Evolutionary conservation across 2,888 invertebrate genomes (phyloP).

Genomic region (Cataglyphis altisquamis): DNA sequence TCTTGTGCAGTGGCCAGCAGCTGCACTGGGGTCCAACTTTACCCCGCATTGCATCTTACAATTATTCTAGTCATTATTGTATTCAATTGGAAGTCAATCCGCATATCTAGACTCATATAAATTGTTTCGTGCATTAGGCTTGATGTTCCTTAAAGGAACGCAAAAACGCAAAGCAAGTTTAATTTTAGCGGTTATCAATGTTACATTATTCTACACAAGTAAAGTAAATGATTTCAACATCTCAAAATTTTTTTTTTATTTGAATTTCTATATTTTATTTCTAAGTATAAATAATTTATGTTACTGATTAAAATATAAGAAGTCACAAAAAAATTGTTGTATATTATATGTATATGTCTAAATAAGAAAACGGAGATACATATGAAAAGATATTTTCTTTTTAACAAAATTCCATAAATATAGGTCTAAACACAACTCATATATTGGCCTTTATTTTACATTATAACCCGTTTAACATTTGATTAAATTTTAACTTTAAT

Average conservation of each 20-base stretch:
- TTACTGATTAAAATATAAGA: neutral
- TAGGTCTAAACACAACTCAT: neutral
- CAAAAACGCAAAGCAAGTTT: neutral
- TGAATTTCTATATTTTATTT: neutral
- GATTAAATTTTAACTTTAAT: neutral
- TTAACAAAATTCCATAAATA: neutral
- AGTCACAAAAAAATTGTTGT: neutral
- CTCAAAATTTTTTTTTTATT: neutral
- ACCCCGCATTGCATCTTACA: constrained; percentile 22
- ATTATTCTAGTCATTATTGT: constrained; percentile 22
- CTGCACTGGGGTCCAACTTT: constrained; percentile 93
- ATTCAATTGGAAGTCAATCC: neutral
- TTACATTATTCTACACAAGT: neutral
- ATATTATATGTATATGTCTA: neutral
- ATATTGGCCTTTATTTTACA: neutral
- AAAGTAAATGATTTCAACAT: neutral
- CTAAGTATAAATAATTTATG: neutral
- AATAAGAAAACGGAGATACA: neutral
- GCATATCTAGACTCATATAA: neutral
- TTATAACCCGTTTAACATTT: constrained; percentile 1
- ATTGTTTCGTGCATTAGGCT: constrained; percentile 6
- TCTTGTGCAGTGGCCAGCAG: constrained; percentile 99
- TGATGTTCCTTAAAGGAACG: neutral
- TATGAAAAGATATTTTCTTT: neutral
- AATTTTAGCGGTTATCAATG: neutral